Percentiles rank a stretch among this genome's conserved stretches.
phyloP scores from a whole-genome alignment of 2,113 vertebrate genomes.

The Rhinoderma darwinii region DNA sequence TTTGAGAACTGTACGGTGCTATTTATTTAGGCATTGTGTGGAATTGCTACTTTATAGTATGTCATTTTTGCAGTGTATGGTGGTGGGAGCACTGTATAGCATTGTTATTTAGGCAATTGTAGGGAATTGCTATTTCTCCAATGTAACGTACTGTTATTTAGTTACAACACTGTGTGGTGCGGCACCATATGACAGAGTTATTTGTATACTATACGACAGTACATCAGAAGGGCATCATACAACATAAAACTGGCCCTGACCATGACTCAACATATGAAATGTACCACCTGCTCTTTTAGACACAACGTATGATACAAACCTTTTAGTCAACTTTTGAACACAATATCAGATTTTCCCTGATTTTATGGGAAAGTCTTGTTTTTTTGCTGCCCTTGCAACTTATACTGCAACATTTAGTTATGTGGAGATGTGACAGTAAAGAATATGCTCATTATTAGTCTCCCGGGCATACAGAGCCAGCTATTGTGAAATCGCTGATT shows the following conservation, averaged over 20 bases:
- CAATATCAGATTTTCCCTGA: not conserved
- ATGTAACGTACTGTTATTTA: too few species aligned
- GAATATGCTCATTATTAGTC: not conserved
- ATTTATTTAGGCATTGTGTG: too few species aligned
- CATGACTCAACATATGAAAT: not conserved
- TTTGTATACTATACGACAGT: too few species aligned
- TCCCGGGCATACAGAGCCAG: not conserved
- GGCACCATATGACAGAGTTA: too few species aligned
- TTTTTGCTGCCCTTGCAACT: not conserved
- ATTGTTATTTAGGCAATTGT: too few species aligned
- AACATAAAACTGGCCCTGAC: not conserved
- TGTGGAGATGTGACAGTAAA: constrained; percentile 15
- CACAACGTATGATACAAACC: not conserved
- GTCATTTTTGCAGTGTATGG: too few species aligned
- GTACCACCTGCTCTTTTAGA: not conserved
- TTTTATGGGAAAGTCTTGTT: not conserved
- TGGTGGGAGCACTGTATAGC: too few species aligned
- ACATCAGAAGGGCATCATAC: too few species aligned
- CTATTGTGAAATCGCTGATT: not conserved
- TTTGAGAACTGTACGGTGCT: too few species aligned
- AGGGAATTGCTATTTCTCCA: too few species aligned
- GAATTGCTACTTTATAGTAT: too few species aligned
- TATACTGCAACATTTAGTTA: not conserved
- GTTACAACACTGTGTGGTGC: too few species aligned
- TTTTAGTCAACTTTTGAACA: not conserved